phyloP scores from a whole-genome alignment of 2,113 vertebrate genomes.

The Hydrolagus affinis region DNA sequence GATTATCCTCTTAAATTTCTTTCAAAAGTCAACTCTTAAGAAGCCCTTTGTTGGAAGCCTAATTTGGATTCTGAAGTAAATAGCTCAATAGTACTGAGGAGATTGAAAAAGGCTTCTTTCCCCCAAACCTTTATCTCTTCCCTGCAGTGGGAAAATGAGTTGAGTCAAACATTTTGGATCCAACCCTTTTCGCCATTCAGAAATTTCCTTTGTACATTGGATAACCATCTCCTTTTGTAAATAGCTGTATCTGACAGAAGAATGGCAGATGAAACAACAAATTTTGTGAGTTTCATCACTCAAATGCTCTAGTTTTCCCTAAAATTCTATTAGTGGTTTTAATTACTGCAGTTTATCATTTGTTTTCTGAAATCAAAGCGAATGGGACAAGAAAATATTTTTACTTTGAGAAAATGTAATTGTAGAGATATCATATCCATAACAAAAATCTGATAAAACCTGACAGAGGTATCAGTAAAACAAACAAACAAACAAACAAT shows the following conservation, averaged over 20 bases:
- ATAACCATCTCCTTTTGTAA: not conserved
- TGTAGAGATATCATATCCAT: no score
- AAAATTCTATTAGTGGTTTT: no score
- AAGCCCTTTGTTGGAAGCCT: not conserved
- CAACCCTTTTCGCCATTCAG: not conserved
- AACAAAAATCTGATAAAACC: no score
- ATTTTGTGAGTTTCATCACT: no score
- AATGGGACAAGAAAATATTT: no score
- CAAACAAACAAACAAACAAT: no score
- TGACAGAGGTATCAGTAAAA: no score
- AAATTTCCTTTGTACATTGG: not conserved
- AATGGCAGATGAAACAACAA: not conserved
- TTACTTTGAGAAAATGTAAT: no score
- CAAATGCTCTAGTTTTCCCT: no score
- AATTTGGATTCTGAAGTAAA: slow-evolving; percentile 1
- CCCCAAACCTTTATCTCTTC: not conserved
- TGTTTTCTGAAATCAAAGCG: no score
- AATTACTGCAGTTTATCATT: no score
- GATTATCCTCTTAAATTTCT: not conserved
- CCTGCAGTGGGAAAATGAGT: not conserved
- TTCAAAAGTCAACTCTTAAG: not conserved
- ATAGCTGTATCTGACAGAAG: not conserved
- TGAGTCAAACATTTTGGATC: not conserved
- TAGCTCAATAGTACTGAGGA: not conserved
- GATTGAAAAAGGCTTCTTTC: not conserved